Evolutionary conservation across 2,113 vertebrate species (phyloP), one percentile per base, ranked within the genome.

Genomic region (Pardalotus punctatus): DNA sequence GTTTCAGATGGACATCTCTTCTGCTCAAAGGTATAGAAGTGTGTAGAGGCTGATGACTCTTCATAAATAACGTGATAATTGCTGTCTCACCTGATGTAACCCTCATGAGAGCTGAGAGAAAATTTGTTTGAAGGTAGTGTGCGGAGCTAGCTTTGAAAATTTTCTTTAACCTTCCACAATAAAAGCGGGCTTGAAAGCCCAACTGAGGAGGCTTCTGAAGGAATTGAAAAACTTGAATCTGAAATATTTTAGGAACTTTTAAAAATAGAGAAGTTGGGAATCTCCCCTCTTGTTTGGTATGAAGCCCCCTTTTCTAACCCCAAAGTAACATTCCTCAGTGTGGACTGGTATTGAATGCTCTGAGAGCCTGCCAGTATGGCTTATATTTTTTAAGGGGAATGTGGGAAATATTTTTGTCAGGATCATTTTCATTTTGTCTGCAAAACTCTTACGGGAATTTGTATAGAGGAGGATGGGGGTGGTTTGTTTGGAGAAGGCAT

Each of bases 221-320:
- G 92, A 91, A 88, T 86, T 80, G 76, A 94, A 92, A 96, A 83
- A 92, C 53, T 88, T 67, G 48, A 74, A 95, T 53, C 40, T 81
- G 64, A 78, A 91, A 64, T 79, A 93, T 79, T 92, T 94, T 86
- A 90, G 92, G 80, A 95, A 94, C 86, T 92, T 95, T 81, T 69
- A 47, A 78, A 97, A 97, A 95, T 65, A 92, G 27, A 60, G 96
- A 97, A 97, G 90, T 92, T 43, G 7, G 88, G 76, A 95, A 96
- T 96, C 76, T 95, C 96, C 93, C 88, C 29, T 90, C 23, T 80
- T 45, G 6, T 93, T 83, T 91, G 66, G 29, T 65, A 60, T 19
- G 10, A 83, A 90, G 85, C 28, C 54, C 61, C 31, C 40, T 12
- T 61, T 84, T 83, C 79, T 56, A 77, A 43, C 8, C n/a, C 73